Percentiles rank a stretch among this genome's conserved stretches.
These are phyloP conservation scores for Zapornia atra DNA, from an alignment of 2,113 vertebrate genomes.

Conservation along the genomic window DNA sequence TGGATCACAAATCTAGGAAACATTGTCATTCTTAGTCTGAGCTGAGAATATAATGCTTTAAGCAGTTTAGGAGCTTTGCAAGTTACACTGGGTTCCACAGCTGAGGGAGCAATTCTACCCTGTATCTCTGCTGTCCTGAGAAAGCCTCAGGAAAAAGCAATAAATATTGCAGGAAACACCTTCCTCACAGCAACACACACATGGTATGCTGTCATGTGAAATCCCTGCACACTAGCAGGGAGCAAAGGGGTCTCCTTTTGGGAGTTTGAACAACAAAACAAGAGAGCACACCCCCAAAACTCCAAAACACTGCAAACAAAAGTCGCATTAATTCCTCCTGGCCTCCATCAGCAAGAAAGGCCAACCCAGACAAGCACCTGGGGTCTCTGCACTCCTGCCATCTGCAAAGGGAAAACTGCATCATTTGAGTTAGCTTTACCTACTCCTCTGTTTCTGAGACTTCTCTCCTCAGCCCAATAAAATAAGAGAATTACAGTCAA, in stretches of 20 bases:
- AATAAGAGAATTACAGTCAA: not conserved
- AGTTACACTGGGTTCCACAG: not conserved
- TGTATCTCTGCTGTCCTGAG: not conserved
- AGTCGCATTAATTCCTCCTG: not conserved
- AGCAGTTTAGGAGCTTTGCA: not conserved
- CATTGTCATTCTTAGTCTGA: not conserved
- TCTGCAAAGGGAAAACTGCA: not conserved
- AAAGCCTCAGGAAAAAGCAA: not conserved
- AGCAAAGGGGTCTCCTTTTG: not conserved
- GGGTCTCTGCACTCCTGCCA: not conserved
- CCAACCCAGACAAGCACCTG: rapidly evolving
- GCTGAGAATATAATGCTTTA: not conserved
- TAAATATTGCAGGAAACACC: not conserved
- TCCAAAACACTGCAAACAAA: too few species aligned
- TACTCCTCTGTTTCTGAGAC: not conserved
- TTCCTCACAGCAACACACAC: not conserved
- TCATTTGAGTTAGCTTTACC: not conserved
- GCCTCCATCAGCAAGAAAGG: not conserved
- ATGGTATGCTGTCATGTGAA: not conserved
- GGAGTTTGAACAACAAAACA: not conserved
- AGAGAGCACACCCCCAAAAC: too few species aligned
- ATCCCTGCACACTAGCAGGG: not conserved
- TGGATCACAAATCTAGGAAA: not conserved
- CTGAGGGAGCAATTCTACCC: not conserved
- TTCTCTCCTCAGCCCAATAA: not conserved